Percentiles rank a stretch among this genome's conserved stretches.
Conservation (phyloP, 2,797 vertebrate genomes). For the Serranus cabrilla region DNA sequence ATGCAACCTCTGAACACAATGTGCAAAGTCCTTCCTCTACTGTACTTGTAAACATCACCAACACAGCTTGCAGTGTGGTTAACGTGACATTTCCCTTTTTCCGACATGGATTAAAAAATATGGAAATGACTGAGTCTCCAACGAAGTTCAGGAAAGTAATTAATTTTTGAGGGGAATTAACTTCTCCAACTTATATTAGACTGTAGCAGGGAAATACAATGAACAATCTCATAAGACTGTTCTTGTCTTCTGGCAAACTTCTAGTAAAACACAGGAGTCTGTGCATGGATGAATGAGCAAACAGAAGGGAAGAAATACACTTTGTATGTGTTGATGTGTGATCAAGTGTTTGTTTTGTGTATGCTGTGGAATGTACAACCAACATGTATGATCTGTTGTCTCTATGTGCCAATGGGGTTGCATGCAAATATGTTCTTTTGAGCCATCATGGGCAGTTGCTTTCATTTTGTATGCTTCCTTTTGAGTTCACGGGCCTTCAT, state of each 20-base stretch:
- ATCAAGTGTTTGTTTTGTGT: conserved; percentile 5
- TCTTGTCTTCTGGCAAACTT: conserved; percentile 57
- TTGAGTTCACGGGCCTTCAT: conserved; percentile 46
- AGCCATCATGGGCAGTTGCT: conserved; percentile 14
- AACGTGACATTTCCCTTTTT: conserved; percentile 31
- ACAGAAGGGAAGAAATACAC: neutral
- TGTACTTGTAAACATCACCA: conserved; percentile 9
- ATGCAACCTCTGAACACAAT: no score
- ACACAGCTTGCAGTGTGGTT: conserved; percentile 11
- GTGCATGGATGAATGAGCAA: conserved; percentile 9
- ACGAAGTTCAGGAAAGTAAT: conserved; percentile 69
- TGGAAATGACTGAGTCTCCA: conserved; percentile 56
- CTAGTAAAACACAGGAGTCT: conserved; percentile 22
- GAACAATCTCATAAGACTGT: conserved; percentile 64
- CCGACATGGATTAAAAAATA: conserved; percentile 56
- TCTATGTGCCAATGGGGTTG: conserved; percentile 5
- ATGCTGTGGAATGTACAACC: neutral
- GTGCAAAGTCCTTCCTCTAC: neutral
- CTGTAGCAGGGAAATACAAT: conserved; percentile 54
- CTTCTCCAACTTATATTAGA: conserved; percentile 57
- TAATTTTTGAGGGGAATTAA: conserved; percentile 72
- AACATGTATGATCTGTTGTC: conserved; percentile 1
- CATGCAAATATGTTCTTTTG: conserved; percentile 35
- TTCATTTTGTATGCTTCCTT: conserved; percentile 31
- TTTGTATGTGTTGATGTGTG: conserved; percentile 1